Conservation (phyloP, 2,888 invertebrate genomes). For the Graphium colonna region DNA sequence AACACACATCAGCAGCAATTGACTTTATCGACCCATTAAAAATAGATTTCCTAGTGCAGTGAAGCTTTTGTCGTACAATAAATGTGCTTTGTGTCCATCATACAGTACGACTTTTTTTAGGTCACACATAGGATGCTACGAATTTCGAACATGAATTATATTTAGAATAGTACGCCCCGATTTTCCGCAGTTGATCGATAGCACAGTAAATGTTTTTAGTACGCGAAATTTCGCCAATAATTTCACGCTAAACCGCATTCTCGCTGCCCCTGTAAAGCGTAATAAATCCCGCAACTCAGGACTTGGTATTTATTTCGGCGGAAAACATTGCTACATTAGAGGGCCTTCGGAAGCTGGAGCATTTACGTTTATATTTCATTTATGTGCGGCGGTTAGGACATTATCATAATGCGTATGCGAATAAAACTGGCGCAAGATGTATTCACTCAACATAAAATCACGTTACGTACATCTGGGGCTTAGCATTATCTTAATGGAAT, state of each 20-base stretch:
- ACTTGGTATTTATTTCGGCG: conserved; percentile 5
- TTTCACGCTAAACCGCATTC: not conserved
- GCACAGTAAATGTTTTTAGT: not conserved
- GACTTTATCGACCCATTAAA: conserved; percentile 47
- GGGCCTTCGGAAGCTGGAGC: not conserved
- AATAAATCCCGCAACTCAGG: not conserved
- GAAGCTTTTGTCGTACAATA: conserved; percentile 27
- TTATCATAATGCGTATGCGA: conserved; percentile 54
- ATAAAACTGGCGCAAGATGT: conserved; percentile 50
- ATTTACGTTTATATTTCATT: conserved; percentile 50
- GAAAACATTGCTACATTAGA: not conserved
- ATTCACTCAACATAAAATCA: conserved; percentile 49
- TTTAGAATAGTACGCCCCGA: not conserved
- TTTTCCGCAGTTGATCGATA: not conserved
- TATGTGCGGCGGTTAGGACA: conserved; percentile 51
- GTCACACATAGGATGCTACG: not conserved
- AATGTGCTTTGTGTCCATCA: conserved; percentile 26
- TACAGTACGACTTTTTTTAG: conserved; percentile 13
- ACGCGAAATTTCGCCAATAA: not conserved
- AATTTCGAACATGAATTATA: not conserved
- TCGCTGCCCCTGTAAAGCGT: not conserved
- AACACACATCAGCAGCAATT: conserved; percentile 38
- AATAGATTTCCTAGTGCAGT: conserved; percentile 35
- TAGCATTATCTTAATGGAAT: conserved; percentile 19
- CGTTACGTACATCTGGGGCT: conserved; percentile 34